Conservation (phyloP, 2,888 invertebrate genomes). For the Callimorpha dominula region DNA sequence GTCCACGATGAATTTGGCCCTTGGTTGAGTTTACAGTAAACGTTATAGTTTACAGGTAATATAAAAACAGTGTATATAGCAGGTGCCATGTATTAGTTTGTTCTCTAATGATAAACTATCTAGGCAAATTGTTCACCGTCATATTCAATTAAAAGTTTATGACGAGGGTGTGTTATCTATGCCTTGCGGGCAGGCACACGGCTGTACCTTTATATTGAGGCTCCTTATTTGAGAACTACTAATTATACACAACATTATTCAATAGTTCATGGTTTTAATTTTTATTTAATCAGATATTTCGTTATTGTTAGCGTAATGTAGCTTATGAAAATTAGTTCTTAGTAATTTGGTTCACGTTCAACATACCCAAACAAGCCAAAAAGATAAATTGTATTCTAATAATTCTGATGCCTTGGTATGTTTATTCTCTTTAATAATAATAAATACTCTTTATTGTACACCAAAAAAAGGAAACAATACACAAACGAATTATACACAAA, state of each 20-base stretch:
- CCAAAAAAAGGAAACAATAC: too few species aligned
- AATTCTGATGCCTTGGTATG: too few species aligned
- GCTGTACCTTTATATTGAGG: conserved; percentile 12
- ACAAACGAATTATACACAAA: too few species aligned
- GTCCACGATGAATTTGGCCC: too few species aligned
- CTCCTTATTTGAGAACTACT: conserved; percentile 15
- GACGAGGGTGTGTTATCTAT: conserved; percentile 41
- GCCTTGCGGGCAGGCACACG: conserved; percentile 12
- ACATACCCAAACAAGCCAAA: too few species aligned
- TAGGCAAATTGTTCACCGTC: conserved; percentile 41
- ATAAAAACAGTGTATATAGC: neutral
- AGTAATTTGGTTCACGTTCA: too few species aligned
- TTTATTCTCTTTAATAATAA: too few species aligned
- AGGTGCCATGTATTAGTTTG: conserved; percentile 27
- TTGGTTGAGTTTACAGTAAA: too few species aligned
- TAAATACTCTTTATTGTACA: too few species aligned
- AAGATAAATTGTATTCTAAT: too few species aligned
- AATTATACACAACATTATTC: neutral
- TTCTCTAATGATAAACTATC: conserved; percentile 32
- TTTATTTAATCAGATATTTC: neutral
- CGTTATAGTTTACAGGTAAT: neutral
- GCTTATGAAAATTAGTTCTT: too few species aligned
- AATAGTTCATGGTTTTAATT: neutral
- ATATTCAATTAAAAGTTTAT: conserved; percentile 54
- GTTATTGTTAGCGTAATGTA: too few species aligned